phyloP scores from a whole-genome alignment of 2,888 invertebrate species.

The Chironomus tentans region DNA sequence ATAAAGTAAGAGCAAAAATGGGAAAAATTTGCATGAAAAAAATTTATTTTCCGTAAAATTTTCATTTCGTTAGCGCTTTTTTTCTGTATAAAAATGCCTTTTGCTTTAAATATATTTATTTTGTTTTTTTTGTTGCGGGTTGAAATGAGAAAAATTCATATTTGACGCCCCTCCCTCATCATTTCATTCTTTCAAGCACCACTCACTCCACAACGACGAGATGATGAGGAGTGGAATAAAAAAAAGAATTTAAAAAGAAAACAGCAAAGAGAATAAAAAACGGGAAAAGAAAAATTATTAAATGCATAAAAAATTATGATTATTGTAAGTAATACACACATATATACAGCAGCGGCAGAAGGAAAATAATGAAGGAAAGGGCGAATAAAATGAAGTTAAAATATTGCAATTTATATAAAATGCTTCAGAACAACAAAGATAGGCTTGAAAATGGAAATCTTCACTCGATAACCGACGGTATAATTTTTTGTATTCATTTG shows the following conservation, averaged over 20 bases:
- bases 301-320: slow-evolving; percentile 26
- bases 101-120: background rate
- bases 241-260: background rate
- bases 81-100: background rate
- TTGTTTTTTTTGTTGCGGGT: background rate
- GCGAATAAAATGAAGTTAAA: background rate
- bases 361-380: background rate
- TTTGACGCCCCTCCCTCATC: background rate
- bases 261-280: background rate
- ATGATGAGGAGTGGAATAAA: background rate
- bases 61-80: slow-evolving; percentile 22
- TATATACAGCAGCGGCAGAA: background rate
- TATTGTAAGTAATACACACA: slow-evolving; percentile 1
- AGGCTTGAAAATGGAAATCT: background rate
- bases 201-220: background rate
- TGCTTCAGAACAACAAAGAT: background rate
- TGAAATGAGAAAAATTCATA: slow-evolving; percentile 6
- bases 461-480: background rate
- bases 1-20: background rate
- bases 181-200: background rate
- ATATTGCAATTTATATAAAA: background rate
- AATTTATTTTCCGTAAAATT: slow-evolving; percentile 26
- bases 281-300: slow-evolving; percentile 18
- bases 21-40: slow-evolving; percentile 21
- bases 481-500: background rate